A percentile compares a stretch with the other conserved stretches of the same genome.
These are phyloP conservation scores for Falco naumanni DNA, from an alignment of 2,797 vertebrate genomes.

Conservation along the genomic window DNA sequence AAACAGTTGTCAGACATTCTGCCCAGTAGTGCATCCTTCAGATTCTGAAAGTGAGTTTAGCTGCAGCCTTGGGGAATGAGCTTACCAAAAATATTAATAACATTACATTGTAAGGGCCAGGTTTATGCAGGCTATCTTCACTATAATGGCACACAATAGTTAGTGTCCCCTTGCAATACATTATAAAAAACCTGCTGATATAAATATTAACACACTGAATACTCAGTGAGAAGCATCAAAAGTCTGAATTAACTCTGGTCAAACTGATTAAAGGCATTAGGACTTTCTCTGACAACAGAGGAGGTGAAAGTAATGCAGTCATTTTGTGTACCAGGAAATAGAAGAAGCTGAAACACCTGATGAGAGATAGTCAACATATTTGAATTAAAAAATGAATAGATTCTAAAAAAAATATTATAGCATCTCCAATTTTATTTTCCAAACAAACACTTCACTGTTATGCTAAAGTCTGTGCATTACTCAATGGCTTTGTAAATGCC, in stretches of 20 bases:
- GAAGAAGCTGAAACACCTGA: background rate
- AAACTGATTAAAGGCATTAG: background rate
- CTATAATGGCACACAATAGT: background rate
- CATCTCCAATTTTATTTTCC: background rate
- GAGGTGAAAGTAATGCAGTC: background rate
- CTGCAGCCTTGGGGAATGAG: background rate
- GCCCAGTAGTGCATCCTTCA: background rate
- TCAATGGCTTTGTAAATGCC: background rate
- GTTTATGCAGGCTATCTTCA: background rate
- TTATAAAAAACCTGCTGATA: background rate
- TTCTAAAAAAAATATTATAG: background rate
- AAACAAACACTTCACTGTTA: background rate
- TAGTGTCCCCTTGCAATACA: background rate
- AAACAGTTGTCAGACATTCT: background rate
- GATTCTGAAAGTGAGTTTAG: background rate
- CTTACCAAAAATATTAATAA: background rate
- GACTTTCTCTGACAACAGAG: background rate
- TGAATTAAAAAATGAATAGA: background rate
- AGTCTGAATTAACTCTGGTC: background rate
- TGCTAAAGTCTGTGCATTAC: background rate
- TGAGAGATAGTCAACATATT: background rate
- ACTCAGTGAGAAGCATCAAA: background rate
- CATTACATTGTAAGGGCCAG: background rate
- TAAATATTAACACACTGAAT: background rate
- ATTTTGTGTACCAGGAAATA: background rate